Conservation (phyloP, 2,888 invertebrate species). For the Agrotis exclamationis region DNA sequence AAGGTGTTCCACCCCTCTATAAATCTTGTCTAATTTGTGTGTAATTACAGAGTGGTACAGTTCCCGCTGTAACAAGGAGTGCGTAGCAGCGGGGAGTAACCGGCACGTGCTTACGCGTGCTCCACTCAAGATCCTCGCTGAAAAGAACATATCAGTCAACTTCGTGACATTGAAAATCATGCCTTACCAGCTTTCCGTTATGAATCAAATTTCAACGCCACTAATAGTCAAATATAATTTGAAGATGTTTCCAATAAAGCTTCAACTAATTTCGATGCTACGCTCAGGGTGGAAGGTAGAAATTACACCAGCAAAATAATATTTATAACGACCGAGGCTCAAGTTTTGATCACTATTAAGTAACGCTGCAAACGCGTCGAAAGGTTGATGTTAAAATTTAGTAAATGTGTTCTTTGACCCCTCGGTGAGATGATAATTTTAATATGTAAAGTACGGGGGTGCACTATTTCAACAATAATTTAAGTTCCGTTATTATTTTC, state of each 20-base stretch:
- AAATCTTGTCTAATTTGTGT: conserved; percentile 92
- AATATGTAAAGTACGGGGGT: conserved; percentile 86
- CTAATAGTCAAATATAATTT: conserved; percentile 65
- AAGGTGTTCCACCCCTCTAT: conserved; percentile 91
- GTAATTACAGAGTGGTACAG: conserved; percentile 90
- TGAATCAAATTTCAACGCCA: conserved; percentile 56
- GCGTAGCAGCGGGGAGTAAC: conserved; percentile 88
- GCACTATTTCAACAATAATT: conserved; percentile 85
- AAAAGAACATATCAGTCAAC: conserved; percentile 66
- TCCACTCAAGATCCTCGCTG: conserved; percentile 51
- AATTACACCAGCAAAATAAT: conserved; percentile 72
- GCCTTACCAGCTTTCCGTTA: conserved; percentile 57
- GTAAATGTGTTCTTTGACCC: conserved; percentile 89
- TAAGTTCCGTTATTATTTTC: conserved; percentile 85
- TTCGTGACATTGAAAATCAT: conserved; percentile 56
- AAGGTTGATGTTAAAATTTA: conserved; percentile 84
- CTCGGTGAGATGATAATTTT: conserved; percentile 84
- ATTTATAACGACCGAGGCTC: conserved; percentile 72
- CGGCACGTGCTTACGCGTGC: conserved; percentile 90
- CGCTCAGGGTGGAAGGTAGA: conserved; percentile 75
- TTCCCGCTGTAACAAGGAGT: conserved; percentile 89
- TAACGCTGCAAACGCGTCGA: conserved; percentile 83
- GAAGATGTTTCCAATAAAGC: conserved; percentile 72
- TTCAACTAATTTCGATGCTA: conserved; percentile 77
- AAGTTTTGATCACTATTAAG: conserved; percentile 83